These are phyloP conservation scores for Bufo gargarizans DNA, from an alignment of 2,113 vertebrate genomes.

Conservation along the genomic window DNA sequence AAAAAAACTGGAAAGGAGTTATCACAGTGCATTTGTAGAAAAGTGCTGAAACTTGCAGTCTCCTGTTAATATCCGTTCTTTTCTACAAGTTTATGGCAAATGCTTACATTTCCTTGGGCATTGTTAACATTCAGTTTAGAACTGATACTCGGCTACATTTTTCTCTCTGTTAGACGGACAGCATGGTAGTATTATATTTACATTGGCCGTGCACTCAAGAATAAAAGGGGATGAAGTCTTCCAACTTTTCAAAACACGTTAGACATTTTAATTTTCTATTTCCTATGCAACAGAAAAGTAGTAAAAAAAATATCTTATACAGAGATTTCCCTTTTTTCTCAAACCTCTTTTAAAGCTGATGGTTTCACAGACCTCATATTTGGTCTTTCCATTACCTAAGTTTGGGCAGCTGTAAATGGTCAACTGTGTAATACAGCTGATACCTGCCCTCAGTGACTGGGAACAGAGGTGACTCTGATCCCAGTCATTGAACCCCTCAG, in stretches of 20 bases:
- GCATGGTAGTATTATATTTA: slow-evolving; percentile 6
- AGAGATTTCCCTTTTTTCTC: neutral
- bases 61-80: slow-evolving; percentile 50
- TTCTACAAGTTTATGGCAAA: slow-evolving; percentile 46
- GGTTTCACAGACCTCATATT: neutral
- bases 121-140: slow-evolving; percentile 47
- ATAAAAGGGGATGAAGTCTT: slow-evolving; percentile 6
- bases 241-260: neutral
- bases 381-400: neutral
- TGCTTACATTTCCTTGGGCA: slow-evolving; percentile 46
- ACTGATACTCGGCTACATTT: slow-evolving; percentile 16
- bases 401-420: neutral
- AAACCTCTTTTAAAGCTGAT: neutral
- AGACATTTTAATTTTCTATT: slow-evolving; percentile 3
- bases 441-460: no score
- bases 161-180: slow-evolving; percentile 46
- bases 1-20: slow-evolving; percentile 56
- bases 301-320: neutral
- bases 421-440: no score
- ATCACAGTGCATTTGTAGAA: slow-evolving; percentile 54
- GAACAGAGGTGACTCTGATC: no score
- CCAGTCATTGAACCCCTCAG: no score
- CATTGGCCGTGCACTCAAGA: neutral
- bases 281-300: neutral
- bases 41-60: slow-evolving; percentile 60